Base-by-base conservation (phyloP, 1,140 invertebrate genomes). In the Drosophila littoralis region DNA sequence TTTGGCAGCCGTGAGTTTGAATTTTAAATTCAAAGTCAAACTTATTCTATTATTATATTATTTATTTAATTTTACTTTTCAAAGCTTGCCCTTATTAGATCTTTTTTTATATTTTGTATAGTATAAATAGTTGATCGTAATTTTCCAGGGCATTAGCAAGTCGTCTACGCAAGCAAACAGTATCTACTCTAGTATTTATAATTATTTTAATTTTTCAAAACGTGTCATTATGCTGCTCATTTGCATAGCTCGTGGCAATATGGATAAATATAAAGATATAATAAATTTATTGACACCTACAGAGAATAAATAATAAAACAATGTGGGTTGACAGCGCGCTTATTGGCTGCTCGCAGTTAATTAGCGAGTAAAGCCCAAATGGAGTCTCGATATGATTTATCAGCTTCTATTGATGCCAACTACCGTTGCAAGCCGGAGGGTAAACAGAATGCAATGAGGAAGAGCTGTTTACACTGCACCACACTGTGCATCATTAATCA, bases 391-490 rank as follows among this genome's bases (percentile, higher is more conserved):
- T 22, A 36, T 61, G 59, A 59, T 46, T 46, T 59, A 59, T 59
- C 32, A n/a, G 42, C 13, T 59, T 6, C 9, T n/a, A 59, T 46
- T 13, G 32, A 59, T 61, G 33, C 2, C 1, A 33, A 36, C 7
- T 33, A 36, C 33, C 12, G 45, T 50, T 61, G 17, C 43, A 8
- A 48, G 8, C 58, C 22, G 22, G 22, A 28, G 22, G 22, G 22
- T 28, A 46, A 13, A 32, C 5, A 9, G 10, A 59, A 43, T 81
- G 67, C 73, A 81, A 81, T 81, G 79, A 81, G 78, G 78, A 81
- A 81, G 79, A 77, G 22, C 38, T 32, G 48, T 57, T 65, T 33
- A 45, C 58, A 60, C 48, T 40, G 38, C 38, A 40, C 10, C 38
- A 40, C 38, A 12, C 38, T 42, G 13, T 10, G 15, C 72, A 68